Conservation (phyloP, 2,113 vertebrate species). For the Setophaga coronata region DNA sequence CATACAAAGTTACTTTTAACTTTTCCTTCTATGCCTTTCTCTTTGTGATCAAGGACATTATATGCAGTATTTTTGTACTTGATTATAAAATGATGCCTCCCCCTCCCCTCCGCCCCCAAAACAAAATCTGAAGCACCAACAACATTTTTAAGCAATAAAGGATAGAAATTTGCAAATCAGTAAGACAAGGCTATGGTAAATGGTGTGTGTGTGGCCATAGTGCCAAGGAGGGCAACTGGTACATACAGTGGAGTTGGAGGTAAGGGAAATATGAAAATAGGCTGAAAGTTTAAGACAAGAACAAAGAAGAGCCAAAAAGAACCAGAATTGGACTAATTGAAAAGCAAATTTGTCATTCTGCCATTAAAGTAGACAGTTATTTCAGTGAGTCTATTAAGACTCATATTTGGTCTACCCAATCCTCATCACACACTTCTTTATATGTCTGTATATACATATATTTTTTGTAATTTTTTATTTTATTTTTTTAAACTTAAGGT, state of each 20-base stretch:
- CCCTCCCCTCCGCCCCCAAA: neutral
- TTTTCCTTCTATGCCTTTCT: conserved; percentile 26
- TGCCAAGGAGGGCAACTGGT: neutral
- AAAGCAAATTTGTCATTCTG: conserved; percentile 27
- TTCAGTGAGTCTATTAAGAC: neutral
- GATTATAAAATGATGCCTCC: neutral
- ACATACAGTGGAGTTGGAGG: neutral
- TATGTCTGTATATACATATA: neutral
- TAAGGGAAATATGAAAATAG: neutral
- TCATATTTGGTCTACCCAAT: neutral
- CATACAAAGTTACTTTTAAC: conserved; percentile 38
- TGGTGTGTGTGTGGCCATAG: neutral
- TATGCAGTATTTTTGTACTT: neutral
- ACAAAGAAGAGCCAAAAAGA: conserved; percentile 18
- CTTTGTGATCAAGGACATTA: conserved; percentile 43
- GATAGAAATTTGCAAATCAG: conserved; percentile 20
- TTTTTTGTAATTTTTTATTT: neutral
- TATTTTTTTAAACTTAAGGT: neutral
- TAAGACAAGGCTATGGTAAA: neutral
- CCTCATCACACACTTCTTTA: neutral
- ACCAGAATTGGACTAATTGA: conserved; percentile 10
- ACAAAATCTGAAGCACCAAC: conserved; percentile 5
- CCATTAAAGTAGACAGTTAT: conserved; percentile 3
- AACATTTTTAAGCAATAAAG: conserved; percentile 24
- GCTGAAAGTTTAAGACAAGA: conserved; percentile 51